Evolutionary conservation across 2,888 invertebrate species (phyloP), one percentile per base, ranked within the genome.

Genomic region (Parthenolecanium corni): DNA sequence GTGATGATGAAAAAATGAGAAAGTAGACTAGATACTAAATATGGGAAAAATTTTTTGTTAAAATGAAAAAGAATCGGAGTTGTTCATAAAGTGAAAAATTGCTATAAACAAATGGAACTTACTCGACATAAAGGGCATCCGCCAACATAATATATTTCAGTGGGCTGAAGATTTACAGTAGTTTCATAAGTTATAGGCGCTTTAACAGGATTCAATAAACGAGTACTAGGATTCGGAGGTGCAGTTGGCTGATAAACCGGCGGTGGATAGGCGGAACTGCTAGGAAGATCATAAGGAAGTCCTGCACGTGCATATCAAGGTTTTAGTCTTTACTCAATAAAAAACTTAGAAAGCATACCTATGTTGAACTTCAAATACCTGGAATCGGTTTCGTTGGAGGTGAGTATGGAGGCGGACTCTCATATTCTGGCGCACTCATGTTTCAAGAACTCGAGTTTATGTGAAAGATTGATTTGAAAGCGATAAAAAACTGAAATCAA

Each of bases 81-180:
- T n/a, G n/a, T n/a, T n/a, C n/a, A n/a, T n/a, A n/a, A n/a, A n/a
- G n/a, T n/a, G n/a, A n/a, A n/a, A n/a, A 51, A 51, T 51, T 14
- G 2, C 12, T 12, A 21, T 3, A 16, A 12, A 12, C 20, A 24
- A 14, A 11, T 4, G 2, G 6, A 12, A 46, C 64, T 56, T 36
- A 64, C 64, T 36, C 64, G 52, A 47, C 64, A 64, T n/a, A 64
- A 25, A n/a, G 64, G 64, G 36, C 64, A 64, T 24, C 64, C 54
- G 12, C 64, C 64, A n/a, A 64, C 46, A 20, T 52, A 46, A 18
- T 46, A 24, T 84, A 53, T 76, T 79, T 25, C 78, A 40, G 23
- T 53, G 14, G 38, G 36, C 21, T 53, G 53, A 42, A 46, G 44
- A n/a, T 38, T 57, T 5, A 57, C 57, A 57, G 44, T 57, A 14